phyloP scores from a whole-genome alignment of 2,113 vertebrate genomes.

The Vimba vimba region DNA sequence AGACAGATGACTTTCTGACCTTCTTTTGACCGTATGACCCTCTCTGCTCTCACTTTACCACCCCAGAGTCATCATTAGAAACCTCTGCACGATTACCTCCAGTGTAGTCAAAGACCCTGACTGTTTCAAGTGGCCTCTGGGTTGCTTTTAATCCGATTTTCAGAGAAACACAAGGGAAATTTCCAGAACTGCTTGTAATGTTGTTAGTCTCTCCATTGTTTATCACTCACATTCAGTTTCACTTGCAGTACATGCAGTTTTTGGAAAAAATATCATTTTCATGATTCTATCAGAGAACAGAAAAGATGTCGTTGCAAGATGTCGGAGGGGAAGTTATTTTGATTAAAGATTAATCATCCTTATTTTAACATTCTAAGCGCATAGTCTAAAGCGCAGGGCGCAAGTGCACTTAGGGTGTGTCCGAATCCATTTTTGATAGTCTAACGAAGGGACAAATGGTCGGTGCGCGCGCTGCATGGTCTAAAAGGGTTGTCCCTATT shows the following conservation, averaged over 20 bases:
- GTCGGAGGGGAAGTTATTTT: too few species aligned
- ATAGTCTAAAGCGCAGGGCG: too few species aligned
- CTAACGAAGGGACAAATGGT: too few species aligned
- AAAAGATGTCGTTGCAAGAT: too few species aligned
- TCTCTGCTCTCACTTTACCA: conserved; percentile 47
- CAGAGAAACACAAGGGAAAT: conserved; percentile 40
- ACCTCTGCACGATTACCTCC: conserved; percentile 66
- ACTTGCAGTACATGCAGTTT: not conserved
- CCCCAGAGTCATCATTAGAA: conserved; percentile 68
- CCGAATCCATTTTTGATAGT: too few species aligned
- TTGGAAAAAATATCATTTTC: not conserved
- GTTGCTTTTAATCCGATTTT: conserved; percentile 56
- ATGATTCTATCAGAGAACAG: not conserved
- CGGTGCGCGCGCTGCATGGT: too few species aligned
- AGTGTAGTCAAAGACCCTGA: conserved; percentile 59
- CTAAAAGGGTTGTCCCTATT: too few species aligned
- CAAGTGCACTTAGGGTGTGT: too few species aligned
- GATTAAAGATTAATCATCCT: too few species aligned
- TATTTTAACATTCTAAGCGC: too few species aligned
- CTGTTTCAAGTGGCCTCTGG: conserved; percentile 55
- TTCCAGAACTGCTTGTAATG: conserved; percentile 44
- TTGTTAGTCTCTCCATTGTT: conserved; percentile 24
- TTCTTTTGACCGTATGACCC: conserved; percentile 65
- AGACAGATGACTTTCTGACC: conserved; percentile 63
- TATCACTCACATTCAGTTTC: conserved; percentile 14